These are phyloP conservation scores for Xiphophorus birchmanni DNA, from an alignment of 2,797 vertebrate species.

Conservation along the genomic window DNA sequence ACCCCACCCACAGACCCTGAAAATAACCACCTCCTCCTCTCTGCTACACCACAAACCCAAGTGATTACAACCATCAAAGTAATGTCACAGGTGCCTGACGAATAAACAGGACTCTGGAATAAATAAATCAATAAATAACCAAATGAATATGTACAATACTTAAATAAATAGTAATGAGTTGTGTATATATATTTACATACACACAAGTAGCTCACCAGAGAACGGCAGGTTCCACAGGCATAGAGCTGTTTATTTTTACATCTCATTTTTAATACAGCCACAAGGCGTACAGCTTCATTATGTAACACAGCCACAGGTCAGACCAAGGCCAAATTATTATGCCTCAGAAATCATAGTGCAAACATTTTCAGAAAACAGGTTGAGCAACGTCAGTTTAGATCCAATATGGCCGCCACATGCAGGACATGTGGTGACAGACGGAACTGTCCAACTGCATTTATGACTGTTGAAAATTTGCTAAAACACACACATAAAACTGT, in stretches of 20 bases:
- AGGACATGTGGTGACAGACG: background rate
- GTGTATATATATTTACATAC: slow-evolving; percentile 42
- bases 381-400: background rate
- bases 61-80: slow-evolving; percentile 44
- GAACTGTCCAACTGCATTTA: background rate
- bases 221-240: slow-evolving; percentile 40
- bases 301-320: slow-evolving; percentile 44
- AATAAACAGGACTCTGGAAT: slow-evolving; percentile 61
- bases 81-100: slow-evolving; percentile 53
- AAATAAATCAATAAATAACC: slow-evolving; percentile 61
- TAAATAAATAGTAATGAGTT: slow-evolving; percentile 51
- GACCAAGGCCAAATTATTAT: slow-evolving; percentile 38
- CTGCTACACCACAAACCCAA: slow-evolving; percentile 45
- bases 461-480: background rate
- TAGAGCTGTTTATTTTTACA: slow-evolving; percentile 20
- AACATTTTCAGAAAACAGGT: background rate
- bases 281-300: slow-evolving; percentile 44
- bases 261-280: slow-evolving; percentile 44
- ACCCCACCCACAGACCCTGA: slow-evolving; percentile 2
- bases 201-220: slow-evolving; percentile 56
- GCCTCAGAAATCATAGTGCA: background rate
- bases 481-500: background rate
- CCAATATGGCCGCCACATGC: background rate
- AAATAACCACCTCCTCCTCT: slow-evolving; percentile 1
- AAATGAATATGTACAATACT: slow-evolving; percentile 47